These are phyloP conservation scores for Leptopilina myrica DNA, from an alignment of 2,888 invertebrate species.

Conservation along the genomic window DNA sequence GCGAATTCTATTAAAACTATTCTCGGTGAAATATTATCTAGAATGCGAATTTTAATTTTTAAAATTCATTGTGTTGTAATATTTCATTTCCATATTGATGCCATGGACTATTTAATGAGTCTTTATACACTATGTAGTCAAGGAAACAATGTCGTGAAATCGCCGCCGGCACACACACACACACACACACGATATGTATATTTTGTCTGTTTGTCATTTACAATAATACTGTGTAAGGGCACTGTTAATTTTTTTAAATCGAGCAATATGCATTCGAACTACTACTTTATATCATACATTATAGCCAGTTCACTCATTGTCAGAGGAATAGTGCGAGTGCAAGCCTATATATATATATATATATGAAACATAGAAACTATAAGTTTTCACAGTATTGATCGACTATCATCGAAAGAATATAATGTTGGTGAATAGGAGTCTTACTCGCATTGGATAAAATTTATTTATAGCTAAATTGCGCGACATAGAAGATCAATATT, in stretches of 20 bases:
- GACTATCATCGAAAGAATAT: conserved; percentile 29
- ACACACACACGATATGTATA: background rate
- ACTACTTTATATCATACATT: background rate
- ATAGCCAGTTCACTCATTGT: too few species aligned
- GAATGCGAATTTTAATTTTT: background rate
- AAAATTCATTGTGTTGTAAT: background rate
- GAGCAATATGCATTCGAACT: background rate
- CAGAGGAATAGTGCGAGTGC: background rate
- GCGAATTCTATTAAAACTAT: too few species aligned
- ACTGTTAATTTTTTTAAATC: background rate
- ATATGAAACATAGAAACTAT: conserved; percentile 17
- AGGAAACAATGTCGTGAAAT: background rate
- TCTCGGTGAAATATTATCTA: background rate
- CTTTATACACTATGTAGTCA: conserved; percentile 6
- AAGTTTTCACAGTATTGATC: conserved; percentile 18
- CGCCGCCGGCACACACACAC: background rate
- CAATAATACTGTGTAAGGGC: background rate
- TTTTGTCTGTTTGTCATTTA: background rate
- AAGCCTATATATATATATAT: too few species aligned
- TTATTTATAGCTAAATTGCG: conserved; percentile 37
- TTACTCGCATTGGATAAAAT: conserved; percentile 31
- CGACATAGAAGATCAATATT: conserved; percentile 33
- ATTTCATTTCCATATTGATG: background rate
- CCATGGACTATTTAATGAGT: background rate
- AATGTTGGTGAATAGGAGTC: conserved; percentile 34